Evolutionary conservation across 2,797 vertebrate genomes (phyloP).

Genomic region (Podargus strigoides): DNA sequence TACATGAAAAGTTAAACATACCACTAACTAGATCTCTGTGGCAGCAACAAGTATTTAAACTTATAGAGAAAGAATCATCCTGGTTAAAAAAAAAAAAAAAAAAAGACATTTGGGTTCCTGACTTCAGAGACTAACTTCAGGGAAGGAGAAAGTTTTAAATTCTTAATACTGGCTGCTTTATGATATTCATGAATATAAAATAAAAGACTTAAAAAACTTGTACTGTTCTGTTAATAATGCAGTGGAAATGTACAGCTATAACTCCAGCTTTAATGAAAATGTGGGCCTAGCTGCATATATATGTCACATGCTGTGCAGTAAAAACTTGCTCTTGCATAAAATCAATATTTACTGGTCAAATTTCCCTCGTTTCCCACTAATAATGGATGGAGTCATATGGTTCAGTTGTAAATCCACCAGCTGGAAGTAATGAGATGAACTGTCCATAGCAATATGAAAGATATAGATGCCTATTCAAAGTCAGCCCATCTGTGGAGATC

Average conservation of each 20-base stretch:
- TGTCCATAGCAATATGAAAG: conserved; percentile 48
- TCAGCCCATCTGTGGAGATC: conserved; percentile 49
- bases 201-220: background rate
- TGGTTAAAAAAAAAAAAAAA: background rate
- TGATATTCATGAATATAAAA: background rate
- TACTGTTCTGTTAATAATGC: background rate
- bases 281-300: background rate
- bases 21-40: background rate
- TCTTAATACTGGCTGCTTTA: background rate
- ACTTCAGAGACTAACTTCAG: background rate
- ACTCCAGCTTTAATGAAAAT: background rate
- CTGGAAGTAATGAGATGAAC: conserved; percentile 48
- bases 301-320: background rate
- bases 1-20: background rate
- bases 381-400: conserved; percentile 7
- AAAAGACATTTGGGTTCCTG: background rate
- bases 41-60: background rate
- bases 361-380: background rate
- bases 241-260: background rate
- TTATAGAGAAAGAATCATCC: background rate
- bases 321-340: conserved; percentile 12
- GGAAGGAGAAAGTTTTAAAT: background rate
- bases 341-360: conserved; percentile 23
- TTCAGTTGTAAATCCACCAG: conserved; percentile 30
- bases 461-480: conserved; percentile 26